Base-by-base conservation (phyloP, 2,797 vertebrate genomes). In the Coilia nasus region DNA sequence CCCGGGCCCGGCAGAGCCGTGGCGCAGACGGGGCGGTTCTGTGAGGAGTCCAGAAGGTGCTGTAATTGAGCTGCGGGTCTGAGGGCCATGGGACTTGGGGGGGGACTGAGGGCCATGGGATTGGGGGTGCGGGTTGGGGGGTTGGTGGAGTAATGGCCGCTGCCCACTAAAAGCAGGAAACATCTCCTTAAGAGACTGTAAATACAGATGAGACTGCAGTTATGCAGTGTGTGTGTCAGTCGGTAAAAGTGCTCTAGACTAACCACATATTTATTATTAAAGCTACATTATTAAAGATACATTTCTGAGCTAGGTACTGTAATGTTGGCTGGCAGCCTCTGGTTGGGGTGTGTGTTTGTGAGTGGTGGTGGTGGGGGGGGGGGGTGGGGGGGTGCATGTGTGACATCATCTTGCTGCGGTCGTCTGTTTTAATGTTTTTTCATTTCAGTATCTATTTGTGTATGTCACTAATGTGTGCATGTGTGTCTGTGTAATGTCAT, bases 151-250 rank as follows among this genome's bases (percentile, higher is more conserved):
- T 95, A 94, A 91, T 97, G 97, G 97, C 97, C 97, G 95, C 92
- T 82, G 86, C 94, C 93, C 96, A 92, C 96, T 94, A 92, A 94
- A 91, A 92, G 93, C 92, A 93, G 93, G 90, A 94, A 92, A 94
- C 94, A 96, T 95, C 95, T 95, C 96, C 95, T 96, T 96, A 95
- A 96, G 96, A 95, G 95, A 95, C 95, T 94, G 96, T 97, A 97
- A 97, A 96, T 97, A 97, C 96, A 96, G 95, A 96, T 96, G 90
- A 95, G 95, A 87, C 88, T 92, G 88, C 91, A 90, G 90, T 91
- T 90, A 86, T 90, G 88, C 88, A 89, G 64, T 71, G 67, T 35
- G 23, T 67, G 10, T 31, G 11, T 67, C 21, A 23, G 23, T 67
- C 9, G 1, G 23, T 67, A 23, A 21, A 31, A 78, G 71, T 78